Percentiles rank a stretch among this genome's conserved stretches.
phyloP scores from a whole-genome alignment of 2,113 vertebrate species.

The Laticauda colubrina region DNA sequence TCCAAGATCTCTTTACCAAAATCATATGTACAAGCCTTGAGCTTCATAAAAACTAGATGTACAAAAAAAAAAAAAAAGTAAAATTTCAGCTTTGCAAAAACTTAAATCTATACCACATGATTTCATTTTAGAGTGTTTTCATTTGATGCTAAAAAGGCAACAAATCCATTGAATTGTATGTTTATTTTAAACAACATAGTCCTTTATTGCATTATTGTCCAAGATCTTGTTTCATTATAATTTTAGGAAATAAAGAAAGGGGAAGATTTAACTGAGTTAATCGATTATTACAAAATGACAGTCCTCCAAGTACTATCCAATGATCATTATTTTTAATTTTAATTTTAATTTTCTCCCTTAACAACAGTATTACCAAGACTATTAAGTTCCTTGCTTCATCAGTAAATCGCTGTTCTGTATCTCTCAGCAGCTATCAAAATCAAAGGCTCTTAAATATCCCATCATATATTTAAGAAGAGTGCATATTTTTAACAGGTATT shows the following conservation, averaged over 20 bases:
- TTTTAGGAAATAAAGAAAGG: slow-evolving; percentile 53
- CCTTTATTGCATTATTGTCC: slow-evolving; percentile 38
- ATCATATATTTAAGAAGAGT: not conserved
- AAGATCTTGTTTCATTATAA: slow-evolving; percentile 56
- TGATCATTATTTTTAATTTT: slow-evolving; percentile 52
- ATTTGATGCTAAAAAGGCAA: slow-evolving; percentile 44
- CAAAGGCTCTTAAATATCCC: slow-evolving; percentile 39
- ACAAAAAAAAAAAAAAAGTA: not conserved
- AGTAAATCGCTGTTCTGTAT: slow-evolving; percentile 54
- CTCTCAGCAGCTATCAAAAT: slow-evolving; percentile 43
- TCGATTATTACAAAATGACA: slow-evolving; percentile 62
- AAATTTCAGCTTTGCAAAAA: not conserved
- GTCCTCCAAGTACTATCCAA: slow-evolving; percentile 48
- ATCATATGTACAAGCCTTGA: not conserved
- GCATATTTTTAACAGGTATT: not conserved
- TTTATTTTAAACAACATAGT: slow-evolving; percentile 39
- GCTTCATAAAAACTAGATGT: not conserved
- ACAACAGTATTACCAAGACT: slow-evolving; percentile 45
- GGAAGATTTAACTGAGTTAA: slow-evolving; percentile 55
- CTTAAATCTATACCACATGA: slow-evolving; percentile 18
- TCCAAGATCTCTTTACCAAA: not conserved
- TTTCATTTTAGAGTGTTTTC: slow-evolving; percentile 45
- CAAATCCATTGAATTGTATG: slow-evolving; percentile 25
- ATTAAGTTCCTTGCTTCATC: slow-evolving; percentile 54
- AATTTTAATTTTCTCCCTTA: slow-evolving; percentile 60